Evolutionary conservation across 1,140 invertebrate genomes (phyloP).

Genomic region (Hylyphantes graminicola): DNA sequence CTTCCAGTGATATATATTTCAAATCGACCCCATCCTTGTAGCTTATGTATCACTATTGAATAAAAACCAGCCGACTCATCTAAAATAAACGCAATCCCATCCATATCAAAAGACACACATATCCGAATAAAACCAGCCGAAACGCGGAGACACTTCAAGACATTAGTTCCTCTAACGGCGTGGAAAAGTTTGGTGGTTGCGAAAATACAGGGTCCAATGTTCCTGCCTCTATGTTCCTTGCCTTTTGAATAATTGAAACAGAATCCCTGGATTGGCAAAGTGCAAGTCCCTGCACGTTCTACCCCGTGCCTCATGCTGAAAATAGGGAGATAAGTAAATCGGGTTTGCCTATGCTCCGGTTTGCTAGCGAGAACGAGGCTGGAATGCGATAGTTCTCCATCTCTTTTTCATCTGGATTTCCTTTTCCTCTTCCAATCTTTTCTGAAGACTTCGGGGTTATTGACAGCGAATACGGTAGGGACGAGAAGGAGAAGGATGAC

Average conservation of each 20-base stretch:
- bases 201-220: background rate
- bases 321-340: slow-evolving; percentile 61
- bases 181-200: slow-evolving; percentile 40
- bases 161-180: slow-evolving; percentile 39
- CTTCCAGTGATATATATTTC: too few species aligned
- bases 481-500: background rate
- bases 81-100: too few species aligned
- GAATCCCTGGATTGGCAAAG: slow-evolving; percentile 55
- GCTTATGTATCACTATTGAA: too few species aligned
- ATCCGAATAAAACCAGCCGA: background rate
- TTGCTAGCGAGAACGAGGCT: slow-evolving; percentile 42
- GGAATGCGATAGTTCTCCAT: slow-evolving; percentile 49
- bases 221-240: slow-evolving; percentile 33
- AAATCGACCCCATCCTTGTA: too few species aligned
- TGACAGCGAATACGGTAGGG: slow-evolving; percentile 36
- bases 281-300: slow-evolving; percentile 55
- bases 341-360: slow-evolving; percentile 49
- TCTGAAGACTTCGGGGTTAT: slow-evolving; percentile 48
- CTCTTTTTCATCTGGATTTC: slow-evolving; percentile 36
- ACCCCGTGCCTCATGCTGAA: slow-evolving; percentile 37
- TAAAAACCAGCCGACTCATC: too few species aligned
- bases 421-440: slow-evolving; percentile 46
- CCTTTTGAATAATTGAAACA: slow-evolving; percentile 58
- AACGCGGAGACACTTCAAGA: slow-evolving; percentile 1
- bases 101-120: too few species aligned